Percentiles rank a stretch among this genome's conserved stretches.
Conservation (phyloP, 2,797 vertebrate genomes). For the Sebastolobus altivelis region DNA sequence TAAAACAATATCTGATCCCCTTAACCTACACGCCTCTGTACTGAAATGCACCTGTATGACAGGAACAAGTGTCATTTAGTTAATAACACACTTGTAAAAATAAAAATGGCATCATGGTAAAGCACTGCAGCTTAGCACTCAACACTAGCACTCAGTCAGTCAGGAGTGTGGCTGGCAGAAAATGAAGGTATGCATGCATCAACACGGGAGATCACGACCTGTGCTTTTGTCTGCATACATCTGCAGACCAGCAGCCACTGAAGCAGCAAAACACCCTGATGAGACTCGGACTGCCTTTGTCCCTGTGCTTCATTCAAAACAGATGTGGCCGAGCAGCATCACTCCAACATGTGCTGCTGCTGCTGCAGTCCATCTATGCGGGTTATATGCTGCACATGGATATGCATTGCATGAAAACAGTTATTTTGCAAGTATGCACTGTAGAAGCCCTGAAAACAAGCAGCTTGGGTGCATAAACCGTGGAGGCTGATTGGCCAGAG, state of each 20-base stretch:
- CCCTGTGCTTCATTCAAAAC: slow-evolving; percentile 69
- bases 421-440: neutral
- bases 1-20: neutral
- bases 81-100: neutral
- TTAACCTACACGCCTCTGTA: too few relatives aligned
- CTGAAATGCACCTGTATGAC: too few relatives aligned
- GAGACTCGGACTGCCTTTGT: slow-evolving; percentile 67
- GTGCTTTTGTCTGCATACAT: slow-evolving; percentile 55
- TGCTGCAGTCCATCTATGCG: slow-evolving; percentile 31
- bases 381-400: neutral
- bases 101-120: too few relatives aligned
- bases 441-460: slow-evolving; percentile 22
- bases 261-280: slow-evolving; percentile 39
- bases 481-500: slow-evolving; percentile 9
- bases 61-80: neutral
- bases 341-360: slow-evolving; percentile 56
- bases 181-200: slow-evolving; percentile 2
- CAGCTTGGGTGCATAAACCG: slow-evolving; percentile 1
- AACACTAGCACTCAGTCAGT: neutral
- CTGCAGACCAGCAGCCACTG: slow-evolving; percentile 56
- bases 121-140: too few relatives aligned
- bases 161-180: neutral
- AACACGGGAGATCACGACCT: slow-evolving; percentile 37
- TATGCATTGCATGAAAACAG: neutral
- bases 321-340: slow-evolving; percentile 73